Conservation (phyloP, 2,113 vertebrate species). For the Pelobates fuscus region DNA sequence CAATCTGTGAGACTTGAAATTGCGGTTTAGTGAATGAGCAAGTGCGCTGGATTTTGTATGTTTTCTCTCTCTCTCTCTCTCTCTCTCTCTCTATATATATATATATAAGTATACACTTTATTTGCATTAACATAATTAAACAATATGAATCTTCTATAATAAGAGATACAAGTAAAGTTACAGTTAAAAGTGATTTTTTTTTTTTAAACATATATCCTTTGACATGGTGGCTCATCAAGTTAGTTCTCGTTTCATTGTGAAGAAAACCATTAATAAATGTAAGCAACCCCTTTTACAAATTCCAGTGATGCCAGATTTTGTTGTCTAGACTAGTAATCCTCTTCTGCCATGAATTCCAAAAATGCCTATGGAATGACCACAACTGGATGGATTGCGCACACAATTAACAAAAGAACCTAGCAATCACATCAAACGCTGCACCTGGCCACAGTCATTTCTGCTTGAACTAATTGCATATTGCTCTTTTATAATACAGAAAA, state of each 20-base stretch:
- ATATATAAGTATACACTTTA: too few species aligned
- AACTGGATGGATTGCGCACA: constrained; percentile 35
- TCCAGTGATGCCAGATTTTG: constrained; percentile 22
- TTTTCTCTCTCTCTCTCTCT: too few species aligned
- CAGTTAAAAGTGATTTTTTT: too few species aligned
- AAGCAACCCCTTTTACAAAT: constrained; percentile 30
- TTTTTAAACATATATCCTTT: too few species aligned
- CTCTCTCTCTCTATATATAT: too few species aligned
- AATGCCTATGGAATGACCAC: constrained; percentile 46
- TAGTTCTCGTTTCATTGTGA: neutral
- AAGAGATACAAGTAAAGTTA: too few species aligned
- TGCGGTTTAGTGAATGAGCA: too few species aligned
- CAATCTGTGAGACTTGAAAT: too few species aligned
- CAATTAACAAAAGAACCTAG: constrained; percentile 46
- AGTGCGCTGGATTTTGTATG: too few species aligned
- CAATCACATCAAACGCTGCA: constrained; percentile 45
- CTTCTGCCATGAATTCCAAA: constrained; percentile 32
- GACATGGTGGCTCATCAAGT: neutral
- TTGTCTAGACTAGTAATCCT: constrained; percentile 38
- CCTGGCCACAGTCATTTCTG: constrained; percentile 39
- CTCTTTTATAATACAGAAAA: constrained; percentile 42
- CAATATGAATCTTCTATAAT: too few species aligned
- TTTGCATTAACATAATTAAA: too few species aligned
- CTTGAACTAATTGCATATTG: constrained; percentile 46
- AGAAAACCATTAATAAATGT: constrained; percentile 18